Percentiles rank a stretch among this genome's conserved stretches.
phyloP scores from a whole-genome alignment of 2,888 invertebrate genomes.

The Amblyjoppa proteus region DNA sequence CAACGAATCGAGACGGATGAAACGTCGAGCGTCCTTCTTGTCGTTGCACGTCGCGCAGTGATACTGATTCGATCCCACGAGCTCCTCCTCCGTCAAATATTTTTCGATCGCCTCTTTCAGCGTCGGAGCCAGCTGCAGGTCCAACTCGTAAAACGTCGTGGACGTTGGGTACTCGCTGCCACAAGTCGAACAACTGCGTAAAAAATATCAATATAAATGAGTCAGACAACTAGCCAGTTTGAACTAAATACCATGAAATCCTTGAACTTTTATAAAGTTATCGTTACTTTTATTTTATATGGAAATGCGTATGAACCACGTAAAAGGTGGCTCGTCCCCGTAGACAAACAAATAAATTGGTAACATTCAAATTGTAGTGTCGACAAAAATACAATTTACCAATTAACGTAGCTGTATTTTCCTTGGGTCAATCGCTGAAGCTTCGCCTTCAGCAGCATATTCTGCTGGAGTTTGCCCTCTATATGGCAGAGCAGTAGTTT shows the following conservation, averaged over 20 bases:
- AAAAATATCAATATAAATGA: slow-evolving; percentile 8
- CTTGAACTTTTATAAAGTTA: too few relatives aligned
- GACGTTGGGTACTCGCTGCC: slow-evolving; percentile 85
- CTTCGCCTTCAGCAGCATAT: slow-evolving; percentile 77
- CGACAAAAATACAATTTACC: slow-evolving; percentile 27
- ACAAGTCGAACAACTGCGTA: slow-evolving; percentile 86
- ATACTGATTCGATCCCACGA: slow-evolving; percentile 87
- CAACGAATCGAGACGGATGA: slow-evolving; percentile 86
- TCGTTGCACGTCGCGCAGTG: slow-evolving; percentile 86
- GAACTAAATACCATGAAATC: too few relatives aligned
- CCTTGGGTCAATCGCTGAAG: slow-evolving; percentile 82
- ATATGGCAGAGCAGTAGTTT: slow-evolving; percentile 87
- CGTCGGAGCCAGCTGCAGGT: slow-evolving; percentile 87
- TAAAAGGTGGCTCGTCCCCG: not conserved
- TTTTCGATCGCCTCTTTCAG: slow-evolving; percentile 86
- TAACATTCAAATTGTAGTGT: not conserved
- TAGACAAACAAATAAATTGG: not conserved
- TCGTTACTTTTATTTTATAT: too few relatives aligned
- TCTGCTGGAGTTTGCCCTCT: slow-evolving; percentile 85
- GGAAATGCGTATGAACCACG: not conserved
- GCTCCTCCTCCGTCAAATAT: slow-evolving; percentile 87
- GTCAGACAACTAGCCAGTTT: too few relatives aligned
- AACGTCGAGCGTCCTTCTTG: slow-evolving; percentile 87
- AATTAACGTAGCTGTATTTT: slow-evolving; percentile 81
- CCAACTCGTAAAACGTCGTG: slow-evolving; percentile 88